Evolutionary conservation across 1,140 invertebrate genomes (phyloP).

Genomic region (Zophobas morio): DNA sequence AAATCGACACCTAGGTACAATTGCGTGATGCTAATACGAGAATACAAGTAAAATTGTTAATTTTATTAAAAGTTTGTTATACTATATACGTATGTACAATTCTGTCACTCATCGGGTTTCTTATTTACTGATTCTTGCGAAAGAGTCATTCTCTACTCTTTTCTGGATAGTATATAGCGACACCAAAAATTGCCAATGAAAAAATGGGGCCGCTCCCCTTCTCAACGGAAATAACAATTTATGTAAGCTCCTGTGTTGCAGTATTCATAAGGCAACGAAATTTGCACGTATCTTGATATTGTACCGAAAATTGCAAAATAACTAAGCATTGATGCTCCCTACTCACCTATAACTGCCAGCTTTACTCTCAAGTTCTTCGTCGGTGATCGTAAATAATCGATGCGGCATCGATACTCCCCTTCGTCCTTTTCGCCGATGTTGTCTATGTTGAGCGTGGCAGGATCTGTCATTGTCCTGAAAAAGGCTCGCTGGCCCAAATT

Average conservation of each 20-base stretch:
- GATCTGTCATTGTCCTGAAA: conserved; percentile 72
- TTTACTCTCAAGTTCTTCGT: conserved; percentile 79
- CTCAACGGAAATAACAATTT: conserved; percentile 10
- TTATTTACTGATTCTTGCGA: too few species aligned
- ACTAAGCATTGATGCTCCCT: conserved; percentile 26
- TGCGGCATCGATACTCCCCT: conserved; percentile 77
- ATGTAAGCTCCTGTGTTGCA: conserved; percentile 18
- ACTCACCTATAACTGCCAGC: conserved; percentile 80
- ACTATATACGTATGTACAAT: too few species aligned
- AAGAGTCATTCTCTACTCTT: neutral
- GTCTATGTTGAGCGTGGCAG: conserved; percentile 77
- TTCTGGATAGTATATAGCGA: neutral
- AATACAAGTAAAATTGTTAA: too few species aligned
- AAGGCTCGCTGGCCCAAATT: conserved; percentile 72
- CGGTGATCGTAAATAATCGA: conserved; percentile 80
- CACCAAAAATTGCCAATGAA: neutral
- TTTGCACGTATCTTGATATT: conserved; percentile 27
- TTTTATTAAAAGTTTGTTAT: too few species aligned
- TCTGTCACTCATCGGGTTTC: too few species aligned
- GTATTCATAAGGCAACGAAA: conserved; percentile 29
- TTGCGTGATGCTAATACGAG: too few species aligned
- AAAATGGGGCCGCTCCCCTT: neutral
- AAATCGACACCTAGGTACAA: too few species aligned
- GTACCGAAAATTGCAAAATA: conserved; percentile 30
- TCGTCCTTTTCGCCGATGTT: conserved; percentile 76